Evolutionary conservation across 2,797 vertebrate species (phyloP).

Genomic region (Xiphophorus birchmanni): DNA sequence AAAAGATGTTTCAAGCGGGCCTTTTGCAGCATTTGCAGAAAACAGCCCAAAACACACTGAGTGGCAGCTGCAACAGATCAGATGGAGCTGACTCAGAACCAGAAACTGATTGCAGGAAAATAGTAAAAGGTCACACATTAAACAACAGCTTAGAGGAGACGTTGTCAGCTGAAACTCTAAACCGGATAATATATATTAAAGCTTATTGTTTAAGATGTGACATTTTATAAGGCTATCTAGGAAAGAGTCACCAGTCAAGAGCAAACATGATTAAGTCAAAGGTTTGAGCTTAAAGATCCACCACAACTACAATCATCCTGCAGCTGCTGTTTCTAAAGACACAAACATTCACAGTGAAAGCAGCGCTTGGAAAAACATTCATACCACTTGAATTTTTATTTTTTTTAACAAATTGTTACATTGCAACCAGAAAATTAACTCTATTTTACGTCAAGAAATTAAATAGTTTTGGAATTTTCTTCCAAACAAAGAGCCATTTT

Average conservation of each 20-base stretch:
- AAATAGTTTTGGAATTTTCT: neutral
- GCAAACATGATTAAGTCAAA: constrained; percentile 54
- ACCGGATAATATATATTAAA: neutral
- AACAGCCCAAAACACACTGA: neutral
- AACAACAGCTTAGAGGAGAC: constrained; percentile 50
- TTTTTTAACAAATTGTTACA: neutral
- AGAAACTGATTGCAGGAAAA: constrained; percentile 16
- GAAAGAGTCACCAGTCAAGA: constrained; percentile 47
- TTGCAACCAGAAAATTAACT: neutral
- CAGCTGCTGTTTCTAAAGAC: constrained; percentile 36
- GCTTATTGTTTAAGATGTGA: constrained; percentile 69
- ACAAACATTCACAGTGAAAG: constrained; percentile 44
- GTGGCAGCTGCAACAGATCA: constrained; percentile 28
- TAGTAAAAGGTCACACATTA: constrained; percentile 59
- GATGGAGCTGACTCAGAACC: constrained; percentile 31
- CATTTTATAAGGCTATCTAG: constrained; percentile 24
- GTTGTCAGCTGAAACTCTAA: constrained; percentile 7
- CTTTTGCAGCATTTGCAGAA: neutral
- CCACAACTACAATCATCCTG: constrained; percentile 26
- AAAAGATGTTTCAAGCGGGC: constrained; percentile 13
- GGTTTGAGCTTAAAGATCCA: constrained; percentile 23
- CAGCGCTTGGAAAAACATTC: neutral
- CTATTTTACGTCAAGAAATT: neutral
- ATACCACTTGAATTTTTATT: neutral
- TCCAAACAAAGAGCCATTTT: neutral